Percentiles rank a stretch among this genome's conserved stretches.
Conservation (phyloP, 2,888 invertebrate species). For the Drosophila limbata region DNA sequence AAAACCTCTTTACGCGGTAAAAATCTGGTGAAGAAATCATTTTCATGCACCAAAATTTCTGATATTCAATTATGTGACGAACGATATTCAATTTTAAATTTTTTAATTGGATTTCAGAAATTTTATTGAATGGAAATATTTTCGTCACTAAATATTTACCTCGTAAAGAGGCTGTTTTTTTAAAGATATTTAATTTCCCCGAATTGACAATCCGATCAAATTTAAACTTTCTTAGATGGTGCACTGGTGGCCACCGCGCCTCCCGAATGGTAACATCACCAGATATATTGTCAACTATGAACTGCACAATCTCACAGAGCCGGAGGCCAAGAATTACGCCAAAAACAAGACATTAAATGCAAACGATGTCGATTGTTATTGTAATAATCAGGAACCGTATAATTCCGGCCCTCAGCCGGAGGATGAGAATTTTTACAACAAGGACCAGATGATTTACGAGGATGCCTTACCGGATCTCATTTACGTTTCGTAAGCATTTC, state of each 20-base stretch:
- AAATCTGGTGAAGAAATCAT: too few species aligned
- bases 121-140: too few species aligned
- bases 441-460: slow-evolving; percentile 70
- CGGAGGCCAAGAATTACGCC: slow-evolving; percentile 48
- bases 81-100: too few species aligned
- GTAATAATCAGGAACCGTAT: slow-evolving; percentile 50
- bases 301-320: slow-evolving; percentile 39
- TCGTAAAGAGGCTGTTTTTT: too few species aligned
- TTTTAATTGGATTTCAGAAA: too few species aligned
- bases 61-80: too few species aligned
- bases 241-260: slow-evolving; percentile 84
- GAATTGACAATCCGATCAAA: not conserved
- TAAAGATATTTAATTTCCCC: not conserved
- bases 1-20: too few species aligned
- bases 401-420: slow-evolving; percentile 75
- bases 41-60: too few species aligned
- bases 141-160: too few species aligned
- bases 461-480: slow-evolving; percentile 76
- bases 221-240: slow-evolving; percentile 57
- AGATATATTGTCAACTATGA: slow-evolving; percentile 75
- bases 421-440: slow-evolving; percentile 76
- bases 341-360: slow-evolving; percentile 11
- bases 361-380: slow-evolving; percentile 56
- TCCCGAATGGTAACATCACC: slow-evolving; percentile 75
- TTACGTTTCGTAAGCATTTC: slow-evolving; percentile 77